Evolutionary conservation across 2,888 invertebrate species (phyloP).

Genomic region (Eudasyphora cyanicolor): DNA sequence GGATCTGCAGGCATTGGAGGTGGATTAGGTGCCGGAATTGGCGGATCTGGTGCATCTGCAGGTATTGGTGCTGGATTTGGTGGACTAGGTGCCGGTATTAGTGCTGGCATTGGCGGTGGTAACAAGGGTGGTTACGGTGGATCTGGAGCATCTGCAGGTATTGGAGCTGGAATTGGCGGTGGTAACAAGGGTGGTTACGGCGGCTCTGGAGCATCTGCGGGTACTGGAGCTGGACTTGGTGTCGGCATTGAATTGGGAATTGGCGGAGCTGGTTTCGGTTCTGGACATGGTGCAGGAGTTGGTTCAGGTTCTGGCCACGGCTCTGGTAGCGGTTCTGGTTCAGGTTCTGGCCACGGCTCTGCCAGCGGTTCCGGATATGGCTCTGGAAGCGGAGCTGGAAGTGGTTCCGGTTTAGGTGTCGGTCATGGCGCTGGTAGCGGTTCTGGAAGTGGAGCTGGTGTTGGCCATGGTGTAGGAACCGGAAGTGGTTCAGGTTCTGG

Average conservation of each 20-base stretch:
- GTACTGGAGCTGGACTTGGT: constrained; percentile 7
- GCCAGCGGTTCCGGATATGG: background rate
- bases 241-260: background rate
- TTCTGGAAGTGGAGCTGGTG: background rate
- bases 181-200: no score
- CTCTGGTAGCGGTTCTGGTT: background rate
- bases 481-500: constrained; percentile 8
- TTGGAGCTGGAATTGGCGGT: constrained; percentile 1
- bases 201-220: constrained; percentile 6
- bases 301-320: constrained; percentile 17
- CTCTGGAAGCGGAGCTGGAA: no score
- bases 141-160: background rate
- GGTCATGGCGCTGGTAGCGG: background rate
- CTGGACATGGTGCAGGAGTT: background rate
- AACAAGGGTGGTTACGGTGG: background rate
- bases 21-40: background rate
- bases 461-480: background rate
- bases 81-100: background rate
- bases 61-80: background rate
- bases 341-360: background rate
- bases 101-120: background rate
- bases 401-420: no score
- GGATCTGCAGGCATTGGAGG: background rate
- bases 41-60: constrained; percentile 1
- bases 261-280: background rate